Evolutionary conservation across 2,113 vertebrate species (phyloP), one percentile per base, ranked within the genome.

Genomic region (Xerus inauris): DNA sequence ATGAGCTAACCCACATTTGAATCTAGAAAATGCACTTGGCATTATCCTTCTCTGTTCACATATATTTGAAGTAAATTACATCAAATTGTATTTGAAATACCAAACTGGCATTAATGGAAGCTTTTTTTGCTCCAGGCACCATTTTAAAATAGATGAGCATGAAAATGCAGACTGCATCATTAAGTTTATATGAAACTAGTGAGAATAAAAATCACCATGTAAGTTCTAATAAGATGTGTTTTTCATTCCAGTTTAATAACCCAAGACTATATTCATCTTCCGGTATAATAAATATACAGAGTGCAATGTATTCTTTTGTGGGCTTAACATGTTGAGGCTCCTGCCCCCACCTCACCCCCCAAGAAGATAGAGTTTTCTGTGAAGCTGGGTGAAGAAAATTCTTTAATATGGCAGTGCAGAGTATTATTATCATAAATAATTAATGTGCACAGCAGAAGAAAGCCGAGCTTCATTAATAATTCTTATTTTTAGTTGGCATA

Each of bases 191-290:
- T 98, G 99, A 99, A 99, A 99, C 98, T 98, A 99, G 98, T 98
- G 98, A 99, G 99, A 99, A 99, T 99, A 99, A 99, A 99, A 99
- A 99, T 99, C 98, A 99, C 98, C 98, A 99, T 99, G 98, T 99
- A 99, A 99, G 98, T 99, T 98, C 98, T 99, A 99, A 99, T 99
- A 99, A 99, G 98, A 99, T 99, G 98, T 99, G 98, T 99, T 99
- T 99, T 99, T 99, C 98, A 99, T 99, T 99, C 98, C 98, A 98
- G 98, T 99, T 99, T 99, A 99, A 99, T 99, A 99, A 99, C 98
- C 98, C 98, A 98, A 99, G 98, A 99, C 99, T 99, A 98, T 99
- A 99, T 99, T 98, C 98, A 99, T 99, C 98, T 98, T 99, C 98
- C 97, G 97, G 97, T 98, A 98, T 99, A 98, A 99, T 98, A 99